phyloP scores from a whole-genome alignment of 1,140 invertebrate species.

The Dolichoris vasculosae region DNA sequence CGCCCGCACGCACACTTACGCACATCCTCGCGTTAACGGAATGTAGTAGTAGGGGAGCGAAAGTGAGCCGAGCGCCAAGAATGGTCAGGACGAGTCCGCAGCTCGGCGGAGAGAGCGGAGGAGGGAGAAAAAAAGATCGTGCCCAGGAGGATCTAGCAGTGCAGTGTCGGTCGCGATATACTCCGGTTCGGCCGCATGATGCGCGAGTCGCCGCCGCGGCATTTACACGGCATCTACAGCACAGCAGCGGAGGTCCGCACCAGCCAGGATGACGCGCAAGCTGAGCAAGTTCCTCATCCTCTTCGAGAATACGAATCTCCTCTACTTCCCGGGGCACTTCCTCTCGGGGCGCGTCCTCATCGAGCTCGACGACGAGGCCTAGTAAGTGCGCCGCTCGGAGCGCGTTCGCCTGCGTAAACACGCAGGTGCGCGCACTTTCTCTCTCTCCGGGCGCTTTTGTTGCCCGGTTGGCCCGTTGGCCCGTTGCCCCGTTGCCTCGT shows the following conservation, averaged over 20 bases:
- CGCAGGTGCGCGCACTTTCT: constrained; percentile 22
- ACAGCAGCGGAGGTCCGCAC: background rate
- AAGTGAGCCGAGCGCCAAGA: constrained; percentile 73
- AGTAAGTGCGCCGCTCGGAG: constrained; percentile 72
- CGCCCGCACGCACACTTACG: background rate
- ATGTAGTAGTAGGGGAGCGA: constrained; percentile 58
- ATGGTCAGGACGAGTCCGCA: constrained; percentile 68
- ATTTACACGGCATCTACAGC: background rate
- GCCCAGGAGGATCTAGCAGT: constrained; percentile 43
- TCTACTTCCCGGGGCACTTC: constrained; percentile 95
- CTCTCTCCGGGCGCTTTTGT: background rate
- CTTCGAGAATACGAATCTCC: constrained; percentile 93
- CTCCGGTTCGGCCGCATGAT: constrained; percentile 2
- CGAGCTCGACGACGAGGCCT: constrained; percentile 93
- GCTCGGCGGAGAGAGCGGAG: constrained; percentile 7
- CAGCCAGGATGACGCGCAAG: constrained; percentile 84
- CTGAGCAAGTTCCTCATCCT: constrained; percentile 94
- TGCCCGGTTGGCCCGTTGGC: no score
- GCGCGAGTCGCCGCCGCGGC: background rate
- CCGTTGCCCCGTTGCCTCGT: background rate
- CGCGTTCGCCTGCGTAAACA: constrained; percentile 1
- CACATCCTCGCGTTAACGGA: constrained; percentile 12
- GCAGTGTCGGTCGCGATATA: background rate
- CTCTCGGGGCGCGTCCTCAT: constrained; percentile 92
- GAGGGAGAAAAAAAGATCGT: background rate